These are phyloP conservation scores for Exaiptasia diaphana DNA, from an alignment of 64 coral and sea anemone genomes.

Conservation along the genomic window DNA sequence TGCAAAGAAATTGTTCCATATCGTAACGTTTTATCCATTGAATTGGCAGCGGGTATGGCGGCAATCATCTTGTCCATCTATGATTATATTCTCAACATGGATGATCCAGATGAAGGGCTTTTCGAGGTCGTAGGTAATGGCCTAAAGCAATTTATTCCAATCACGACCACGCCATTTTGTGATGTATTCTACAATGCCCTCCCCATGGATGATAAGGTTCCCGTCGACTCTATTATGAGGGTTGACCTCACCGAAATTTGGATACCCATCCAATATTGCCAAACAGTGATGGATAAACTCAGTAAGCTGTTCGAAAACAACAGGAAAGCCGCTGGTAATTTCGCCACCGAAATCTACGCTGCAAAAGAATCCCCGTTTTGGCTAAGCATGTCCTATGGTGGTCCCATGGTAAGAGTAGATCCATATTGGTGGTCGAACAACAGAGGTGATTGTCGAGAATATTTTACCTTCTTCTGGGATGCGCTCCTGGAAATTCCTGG, in stretches of 20 bases:
- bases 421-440: constrained; percentile 67
- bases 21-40: neutral
- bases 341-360: constrained; percentile 68
- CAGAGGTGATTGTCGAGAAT: constrained; percentile 27
- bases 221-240: constrained; percentile 35
- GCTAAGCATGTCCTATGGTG: constrained; percentile 60
- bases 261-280: constrained; percentile 51
- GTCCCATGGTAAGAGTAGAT: constrained; percentile 58
- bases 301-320: constrained; percentile 34
- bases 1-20: constrained; percentile 5
- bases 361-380: constrained; percentile 70
- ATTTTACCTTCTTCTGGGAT: constrained; percentile 65
- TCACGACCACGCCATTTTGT: constrained; percentile 12
- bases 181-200: constrained; percentile 53
- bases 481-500: constrained; percentile 42
- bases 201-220: constrained; percentile 64
- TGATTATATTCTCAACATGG: constrained; percentile 39
- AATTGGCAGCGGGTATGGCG: constrained; percentile 13
- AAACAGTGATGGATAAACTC: constrained; percentile 50
- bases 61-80: constrained; percentile 29
- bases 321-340: constrained; percentile 38
- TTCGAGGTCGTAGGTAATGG: constrained; percentile 23
- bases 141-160: constrained; percentile 17
- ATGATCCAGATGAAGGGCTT: neutral
- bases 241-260: constrained; percentile 80